These are phyloP conservation scores for Heteromyza rotundicornis DNA, from an alignment of 2,888 invertebrate species.

Conservation along the genomic window DNA sequence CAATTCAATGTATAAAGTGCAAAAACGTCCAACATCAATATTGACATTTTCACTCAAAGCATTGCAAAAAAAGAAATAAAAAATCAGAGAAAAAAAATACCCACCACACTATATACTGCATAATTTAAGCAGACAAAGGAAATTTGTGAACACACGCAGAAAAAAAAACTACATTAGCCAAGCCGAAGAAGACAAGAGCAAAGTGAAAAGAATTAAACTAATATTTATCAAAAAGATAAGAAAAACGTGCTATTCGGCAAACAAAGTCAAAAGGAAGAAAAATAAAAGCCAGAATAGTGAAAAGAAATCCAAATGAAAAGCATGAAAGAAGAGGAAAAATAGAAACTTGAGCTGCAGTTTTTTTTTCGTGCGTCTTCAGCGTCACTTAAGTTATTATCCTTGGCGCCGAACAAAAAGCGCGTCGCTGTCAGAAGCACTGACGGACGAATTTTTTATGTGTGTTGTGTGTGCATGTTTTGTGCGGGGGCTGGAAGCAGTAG, in stretches of 20 bases:
- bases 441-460: too few relatives aligned
- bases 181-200: constrained; percentile 5
- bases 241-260: constrained; percentile 42
- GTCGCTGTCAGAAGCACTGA: too few relatives aligned
- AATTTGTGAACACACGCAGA: too few relatives aligned
- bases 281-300: background rate
- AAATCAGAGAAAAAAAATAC: too few relatives aligned
- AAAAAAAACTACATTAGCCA: background rate
- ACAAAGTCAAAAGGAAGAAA: constrained; percentile 33
- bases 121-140: too few relatives aligned
- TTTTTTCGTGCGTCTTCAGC: background rate
- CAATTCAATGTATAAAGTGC: too few relatives aligned
- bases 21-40: too few relatives aligned
- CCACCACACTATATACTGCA: too few relatives aligned
- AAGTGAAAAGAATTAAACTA: constrained; percentile 44
- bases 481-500: too few relatives aligned
- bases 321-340: background rate
- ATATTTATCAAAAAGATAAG: constrained; percentile 51
- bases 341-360: constrained; percentile 12
- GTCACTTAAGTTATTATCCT: background rate
- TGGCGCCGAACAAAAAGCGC: background rate
- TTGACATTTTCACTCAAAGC: too few relatives aligned
- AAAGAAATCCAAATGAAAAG: background rate
- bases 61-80: too few relatives aligned
- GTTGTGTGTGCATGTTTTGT: too few relatives aligned